phyloP scores from a whole-genome alignment of 2,888 invertebrate genomes.

The Erebia palarica region DNA sequence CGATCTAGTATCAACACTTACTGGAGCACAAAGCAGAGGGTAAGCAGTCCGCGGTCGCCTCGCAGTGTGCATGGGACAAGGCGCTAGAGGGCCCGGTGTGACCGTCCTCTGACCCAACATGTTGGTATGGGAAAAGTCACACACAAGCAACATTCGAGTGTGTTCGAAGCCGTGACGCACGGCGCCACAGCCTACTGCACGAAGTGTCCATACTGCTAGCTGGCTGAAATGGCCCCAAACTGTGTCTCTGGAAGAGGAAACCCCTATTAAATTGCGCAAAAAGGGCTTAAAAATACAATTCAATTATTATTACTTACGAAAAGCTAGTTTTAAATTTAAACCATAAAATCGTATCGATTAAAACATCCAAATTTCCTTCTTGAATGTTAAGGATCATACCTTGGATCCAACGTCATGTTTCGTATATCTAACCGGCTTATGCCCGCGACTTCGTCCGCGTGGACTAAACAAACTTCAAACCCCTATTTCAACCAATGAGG shows the following conservation, averaged over 20 bases:
- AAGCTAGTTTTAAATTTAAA: too few species aligned
- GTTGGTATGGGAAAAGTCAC: slow-evolving; percentile 77
- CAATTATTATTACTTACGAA: too few species aligned
- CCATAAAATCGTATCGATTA: too few species aligned
- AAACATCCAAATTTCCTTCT: too few species aligned
- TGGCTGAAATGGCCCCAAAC: slow-evolving; percentile 77
- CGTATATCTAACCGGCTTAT: too few species aligned
- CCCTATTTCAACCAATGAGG: too few species aligned
- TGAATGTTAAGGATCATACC: too few species aligned
- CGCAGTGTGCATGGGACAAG: slow-evolving; percentile 59
- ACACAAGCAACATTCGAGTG: slow-evolving; percentile 64
- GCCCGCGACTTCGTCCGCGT: too few species aligned
- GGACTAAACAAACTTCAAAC: too few species aligned
- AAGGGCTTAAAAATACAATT: too few species aligned
- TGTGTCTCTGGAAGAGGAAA: slow-evolving; percentile 51
- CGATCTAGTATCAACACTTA: slow-evolving; percentile 42
- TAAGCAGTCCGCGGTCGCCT: slow-evolving; percentile 53
- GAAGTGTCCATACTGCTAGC: slow-evolving; percentile 69
- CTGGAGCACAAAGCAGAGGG: slow-evolving; percentile 64
- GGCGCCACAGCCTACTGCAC: slow-evolving; percentile 71
- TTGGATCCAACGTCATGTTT: too few species aligned
- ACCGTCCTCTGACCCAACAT: slow-evolving; percentile 73
- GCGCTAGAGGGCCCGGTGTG: slow-evolving; percentile 51
- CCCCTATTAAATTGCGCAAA: too few species aligned
- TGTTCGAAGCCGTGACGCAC: slow-evolving; percentile 58